Base-by-base conservation (phyloP, 1,140 invertebrate species). In the Trichonephila inaurata region DNA sequence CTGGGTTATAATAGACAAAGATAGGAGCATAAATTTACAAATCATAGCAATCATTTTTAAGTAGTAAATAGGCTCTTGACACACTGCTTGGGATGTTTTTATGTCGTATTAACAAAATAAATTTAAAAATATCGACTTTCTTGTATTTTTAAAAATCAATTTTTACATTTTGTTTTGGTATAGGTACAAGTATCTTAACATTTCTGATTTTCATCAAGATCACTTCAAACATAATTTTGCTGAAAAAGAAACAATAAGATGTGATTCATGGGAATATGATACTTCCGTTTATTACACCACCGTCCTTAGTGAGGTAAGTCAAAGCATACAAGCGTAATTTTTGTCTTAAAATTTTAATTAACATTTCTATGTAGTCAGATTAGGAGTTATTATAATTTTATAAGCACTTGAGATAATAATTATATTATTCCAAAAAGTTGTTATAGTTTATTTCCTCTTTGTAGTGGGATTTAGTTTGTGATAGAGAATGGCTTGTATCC, bases 381-480 rank as follows among this genome's bases (percentile, higher is more conserved):
- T 40, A 40, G 3, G 1, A 51, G 10, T 51, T 10, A 51, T 12
- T 51, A 12, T 51, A 51, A 12, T 51, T 51, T 7, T 51, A 51
- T 51, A 12, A 10, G 4, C 0, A 5, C 10, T 2, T 44, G 14
- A n/a, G n/a, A 83, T 83, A 51, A 19, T 44, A 19, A 33, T 83
- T 18, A 40, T 40, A 40, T 40, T 3, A 40, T 51, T 58, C 14
- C 14, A 2, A 40, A 83, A 44, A 83, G 8, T 83, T 83, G 28
- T 83, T 10, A 8, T 18, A 28, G 14, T 16, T 19, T 2, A 83
- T 83, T 40, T 40, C 66, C n/a, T 10, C 3, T 33, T 96, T 90
- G 95, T 40, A 98, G 96, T 98, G 97, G 96, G 95, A 97, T 95
- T 95, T 98, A 95, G 97, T 98, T 18, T 98, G 98, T 95, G 96